These are phyloP conservation scores for Eucera pruinosa DNA, from an alignment of 2,888 invertebrate species.

Conservation along the genomic window DNA sequence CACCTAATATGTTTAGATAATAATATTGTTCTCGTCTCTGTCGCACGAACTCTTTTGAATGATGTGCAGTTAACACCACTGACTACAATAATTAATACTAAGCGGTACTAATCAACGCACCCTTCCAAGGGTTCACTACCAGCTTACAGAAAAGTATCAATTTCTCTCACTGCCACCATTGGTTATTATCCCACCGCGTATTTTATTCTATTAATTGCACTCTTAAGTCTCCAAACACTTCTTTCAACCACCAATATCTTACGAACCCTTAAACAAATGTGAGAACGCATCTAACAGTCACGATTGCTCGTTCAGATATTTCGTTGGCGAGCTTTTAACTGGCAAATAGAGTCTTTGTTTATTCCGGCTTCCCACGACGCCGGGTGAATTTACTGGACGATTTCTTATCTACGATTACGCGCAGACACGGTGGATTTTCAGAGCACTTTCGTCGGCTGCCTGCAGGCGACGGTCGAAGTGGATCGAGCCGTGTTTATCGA, in stretches of 20 bases:
- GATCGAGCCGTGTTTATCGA: constrained; percentile 68
- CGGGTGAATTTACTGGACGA: constrained; percentile 23
- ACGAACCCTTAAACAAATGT: not conserved
- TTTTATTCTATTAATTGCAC: not conserved
- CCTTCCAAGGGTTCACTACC: no score
- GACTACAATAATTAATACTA: no score
- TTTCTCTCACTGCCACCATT: not conserved
- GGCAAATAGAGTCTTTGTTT: constrained; percentile 25
- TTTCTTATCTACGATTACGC: constrained; percentile 52
- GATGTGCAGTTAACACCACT: no score
- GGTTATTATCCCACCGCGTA: not conserved
- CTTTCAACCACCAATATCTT: not conserved
- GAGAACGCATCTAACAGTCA: not conserved
- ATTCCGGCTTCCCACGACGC: constrained; percentile 43
- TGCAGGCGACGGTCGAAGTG: constrained; percentile 53
- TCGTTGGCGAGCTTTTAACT: constrained; percentile 8
- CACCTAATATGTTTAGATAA: no score
- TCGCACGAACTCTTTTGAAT: no score
- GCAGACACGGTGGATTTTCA: constrained; percentile 40
- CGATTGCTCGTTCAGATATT: not conserved
- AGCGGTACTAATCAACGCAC: no score
- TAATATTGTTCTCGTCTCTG: no score
- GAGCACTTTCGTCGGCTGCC: constrained; percentile 27
- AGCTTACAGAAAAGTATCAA: no score
- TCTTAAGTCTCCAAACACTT: not conserved